Evolutionary conservation across 2,113 vertebrate species (phyloP).

Genomic region (Dicaeum eximium): DNA sequence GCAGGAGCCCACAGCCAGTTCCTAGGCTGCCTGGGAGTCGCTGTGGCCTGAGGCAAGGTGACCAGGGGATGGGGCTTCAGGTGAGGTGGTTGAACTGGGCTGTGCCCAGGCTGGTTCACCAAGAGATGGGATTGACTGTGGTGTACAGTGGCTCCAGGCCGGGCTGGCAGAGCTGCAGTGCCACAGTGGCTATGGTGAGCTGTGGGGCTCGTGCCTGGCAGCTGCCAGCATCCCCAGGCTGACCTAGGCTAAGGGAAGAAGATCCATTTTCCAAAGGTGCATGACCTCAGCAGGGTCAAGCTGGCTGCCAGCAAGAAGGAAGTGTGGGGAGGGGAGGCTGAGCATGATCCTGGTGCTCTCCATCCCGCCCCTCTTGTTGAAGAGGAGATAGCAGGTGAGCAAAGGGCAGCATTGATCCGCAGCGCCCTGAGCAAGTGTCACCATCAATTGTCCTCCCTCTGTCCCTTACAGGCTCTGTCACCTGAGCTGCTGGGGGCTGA

Average conservation of each 20-base stretch:
- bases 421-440: not conserved
- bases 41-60: not conserved
- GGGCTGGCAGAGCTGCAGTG: not conserved
- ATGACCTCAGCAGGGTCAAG: not conserved
- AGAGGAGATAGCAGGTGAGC: not conserved
- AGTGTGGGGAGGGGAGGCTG: not conserved
- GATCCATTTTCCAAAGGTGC: not conserved
- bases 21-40: fast-evolving
- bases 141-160: not conserved
- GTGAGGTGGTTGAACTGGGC: not conserved
- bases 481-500: not conserved
- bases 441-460: not conserved
- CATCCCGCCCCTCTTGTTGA: not conserved
- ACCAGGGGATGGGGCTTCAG: not conserved
- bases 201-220: fast-evolving
- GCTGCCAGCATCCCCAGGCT: not conserved
- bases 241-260: not conserved
- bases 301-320: not conserved
- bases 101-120: not conserved
- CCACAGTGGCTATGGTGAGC: not conserved
- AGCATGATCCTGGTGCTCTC: not conserved
- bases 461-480: fast-evolving
- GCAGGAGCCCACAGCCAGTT: not conserved
- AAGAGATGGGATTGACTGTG: fast-evolving
- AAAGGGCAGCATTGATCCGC: not conserved